Conservation (phyloP, 2,797 vertebrate genomes). For the Buphagus erythrorhynchus region DNA sequence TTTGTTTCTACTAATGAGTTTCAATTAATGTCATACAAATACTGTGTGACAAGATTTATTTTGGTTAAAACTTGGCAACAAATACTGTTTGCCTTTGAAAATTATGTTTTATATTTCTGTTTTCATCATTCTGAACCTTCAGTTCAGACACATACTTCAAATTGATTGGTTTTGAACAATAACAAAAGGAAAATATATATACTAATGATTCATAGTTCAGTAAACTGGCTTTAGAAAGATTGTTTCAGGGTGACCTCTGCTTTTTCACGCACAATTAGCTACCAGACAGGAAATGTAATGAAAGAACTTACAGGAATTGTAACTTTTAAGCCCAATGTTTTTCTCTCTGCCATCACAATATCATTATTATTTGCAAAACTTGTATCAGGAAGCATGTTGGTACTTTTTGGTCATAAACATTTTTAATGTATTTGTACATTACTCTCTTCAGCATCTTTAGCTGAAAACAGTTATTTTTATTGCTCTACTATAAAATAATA, state of each 20-base stretch:
- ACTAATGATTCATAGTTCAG: constrained; percentile 18
- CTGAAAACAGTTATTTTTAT: background rate
- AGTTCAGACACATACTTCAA: background rate
- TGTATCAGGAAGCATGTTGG: background rate
- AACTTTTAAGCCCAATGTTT: constrained; percentile 31
- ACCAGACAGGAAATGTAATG: constrained; percentile 4
- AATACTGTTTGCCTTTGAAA: background rate
- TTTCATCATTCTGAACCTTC: constrained; percentile 24
- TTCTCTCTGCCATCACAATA: background rate
- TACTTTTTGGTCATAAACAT: background rate
- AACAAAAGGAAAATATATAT: background rate
- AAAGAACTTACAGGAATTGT: background rate
- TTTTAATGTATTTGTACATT: background rate
- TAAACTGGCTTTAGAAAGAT: background rate
- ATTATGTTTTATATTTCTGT: background rate
- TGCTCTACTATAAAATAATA: background rate
- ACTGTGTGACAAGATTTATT: background rate
- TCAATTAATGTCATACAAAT: background rate
- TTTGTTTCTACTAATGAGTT: background rate
- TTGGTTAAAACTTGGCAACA: background rate
- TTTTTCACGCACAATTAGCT: constrained; percentile 38
- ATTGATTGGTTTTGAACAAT: constrained; percentile 1
- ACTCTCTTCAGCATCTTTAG: background rate
- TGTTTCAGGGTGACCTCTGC: constrained; percentile 25
- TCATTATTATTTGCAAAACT: constrained; percentile 1